Conservation (phyloP, 2,888 invertebrate species). For the Spodoptera littoralis region DNA sequence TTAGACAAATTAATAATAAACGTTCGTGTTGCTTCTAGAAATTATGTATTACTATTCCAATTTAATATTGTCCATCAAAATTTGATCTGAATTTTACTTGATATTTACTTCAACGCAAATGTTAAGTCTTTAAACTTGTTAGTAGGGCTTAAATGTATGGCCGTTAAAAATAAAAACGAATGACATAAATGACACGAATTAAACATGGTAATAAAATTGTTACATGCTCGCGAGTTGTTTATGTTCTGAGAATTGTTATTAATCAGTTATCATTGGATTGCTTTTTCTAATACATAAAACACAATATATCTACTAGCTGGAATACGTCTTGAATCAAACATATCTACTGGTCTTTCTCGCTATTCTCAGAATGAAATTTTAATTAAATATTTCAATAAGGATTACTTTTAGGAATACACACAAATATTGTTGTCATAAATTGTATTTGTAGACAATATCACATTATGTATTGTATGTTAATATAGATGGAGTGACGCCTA, state of each 20-base stretch:
- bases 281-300: slow-evolving; percentile 1
- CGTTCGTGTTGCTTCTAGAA: neutral
- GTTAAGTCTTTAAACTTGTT: slow-evolving; percentile 13
- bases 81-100: slow-evolving; percentile 7
- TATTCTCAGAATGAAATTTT: slow-evolving; percentile 12
- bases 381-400: slow-evolving; percentile 32
- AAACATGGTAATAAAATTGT: slow-evolving; percentile 17
- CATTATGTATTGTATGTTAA: slow-evolving; percentile 49
- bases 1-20: too few relatives aligned
- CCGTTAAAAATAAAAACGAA: slow-evolving; percentile 15
- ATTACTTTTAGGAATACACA: slow-evolving; percentile 27
- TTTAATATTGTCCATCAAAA: neutral
- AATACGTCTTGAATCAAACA: neutral
- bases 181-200: slow-evolving; percentile 6
- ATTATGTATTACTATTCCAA: neutral
- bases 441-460: slow-evolving; percentile 28
- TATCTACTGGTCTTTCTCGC: slow-evolving; percentile 1
- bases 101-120: slow-evolving; percentile 20
- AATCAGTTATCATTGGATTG: neutral
- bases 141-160: slow-evolving; percentile 4
- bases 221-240: neutral
- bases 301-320: neutral
- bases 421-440: slow-evolving; percentile 13
- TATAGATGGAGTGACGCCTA: slow-evolving; percentile 5
- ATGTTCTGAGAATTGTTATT: neutral